These are phyloP conservation scores for Maniola jurtina DNA, from an alignment of 1,140 invertebrate species.

Conservation along the genomic window DNA sequence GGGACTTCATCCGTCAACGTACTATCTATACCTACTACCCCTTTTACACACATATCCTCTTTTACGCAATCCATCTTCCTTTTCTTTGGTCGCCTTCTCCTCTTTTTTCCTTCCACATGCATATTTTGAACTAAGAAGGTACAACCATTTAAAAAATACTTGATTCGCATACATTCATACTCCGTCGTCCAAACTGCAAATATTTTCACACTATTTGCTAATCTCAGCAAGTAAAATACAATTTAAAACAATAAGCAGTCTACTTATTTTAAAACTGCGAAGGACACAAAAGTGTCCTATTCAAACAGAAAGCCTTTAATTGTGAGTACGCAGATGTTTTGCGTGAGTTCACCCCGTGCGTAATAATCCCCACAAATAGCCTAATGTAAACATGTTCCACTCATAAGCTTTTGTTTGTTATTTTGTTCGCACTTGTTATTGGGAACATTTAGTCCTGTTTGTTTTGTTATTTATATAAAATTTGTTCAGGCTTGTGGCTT, in stretches of 20 bases:
- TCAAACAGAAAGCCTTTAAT: conserved; percentile 10
- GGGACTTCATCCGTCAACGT: no score
- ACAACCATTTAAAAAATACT: no score
- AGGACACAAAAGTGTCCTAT: conserved; percentile 5
- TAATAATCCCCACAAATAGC: background rate
- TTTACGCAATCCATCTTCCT: no score
- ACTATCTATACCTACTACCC: no score
- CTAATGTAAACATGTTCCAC: conserved; percentile 5
- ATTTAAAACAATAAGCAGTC: background rate
- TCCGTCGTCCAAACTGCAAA: no score
- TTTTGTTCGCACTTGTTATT: conserved; percentile 2
- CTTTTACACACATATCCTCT: no score
- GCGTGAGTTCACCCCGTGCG: background rate
- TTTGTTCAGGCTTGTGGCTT: no score
- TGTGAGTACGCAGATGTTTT: conserved; percentile 7
- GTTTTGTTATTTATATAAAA: no score
- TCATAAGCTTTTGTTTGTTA: conserved; percentile 8
- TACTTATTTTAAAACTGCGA: background rate
- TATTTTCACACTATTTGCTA: background rate
- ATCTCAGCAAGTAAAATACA: background rate
- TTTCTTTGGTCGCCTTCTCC: no score
- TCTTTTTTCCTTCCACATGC: no score
- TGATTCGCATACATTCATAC: no score
- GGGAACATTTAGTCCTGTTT: background rate
- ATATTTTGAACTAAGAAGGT: no score